Evolutionary conservation across 2,797 vertebrate genomes (phyloP), one percentile per base, ranked within the genome.

Genomic region (Basileuterus tristriatus): DNA sequence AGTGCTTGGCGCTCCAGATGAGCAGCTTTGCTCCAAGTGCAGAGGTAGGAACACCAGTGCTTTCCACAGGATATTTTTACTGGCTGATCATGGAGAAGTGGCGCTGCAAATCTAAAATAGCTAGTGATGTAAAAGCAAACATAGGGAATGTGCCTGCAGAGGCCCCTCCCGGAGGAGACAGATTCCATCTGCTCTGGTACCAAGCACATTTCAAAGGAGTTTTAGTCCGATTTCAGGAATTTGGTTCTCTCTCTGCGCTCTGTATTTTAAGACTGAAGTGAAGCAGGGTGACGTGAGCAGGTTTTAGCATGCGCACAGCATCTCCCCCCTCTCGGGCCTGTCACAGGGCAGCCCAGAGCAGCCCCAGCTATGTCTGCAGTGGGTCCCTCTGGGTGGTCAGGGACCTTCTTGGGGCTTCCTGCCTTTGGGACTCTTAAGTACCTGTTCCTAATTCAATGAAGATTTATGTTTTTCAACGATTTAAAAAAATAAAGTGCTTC

Each of bases 101-200:
- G 68, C 68, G 43, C 32, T 46, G 92, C 70, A 41, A 64, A 68
- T 93, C 83, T 67, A 36, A 96, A 96, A 96, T 93, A 96, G 90
- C 88, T 70, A 14, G 78, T 13, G 93, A 85, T 83, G 67, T 69
- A 83, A 93, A 81, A 90, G 85, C 53, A 64, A 89, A 78, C 75
- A 50, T 12, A 67, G 93, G 74, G 85, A 96, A 69, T 75, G 70
- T 60, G 90, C 63, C 81, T 86, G 92, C 67, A 69, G 86, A 93
- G 82, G 89, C 79, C 59, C 62, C 80, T 94, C 77, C 67, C 0
- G 4, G 32, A 14, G 34, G 78, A 90, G 85, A 69, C 34, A 21
- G 88, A 63, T 76, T 62, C 92, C 94, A 92, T 96, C 95, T 95
- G 95, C 93, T 95, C 47, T 2, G 2, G 77, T 89, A 88, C 63